Base-by-base conservation (phyloP, 2,888 invertebrate species). In the Venustoraphidia nigricollis region DNA sequence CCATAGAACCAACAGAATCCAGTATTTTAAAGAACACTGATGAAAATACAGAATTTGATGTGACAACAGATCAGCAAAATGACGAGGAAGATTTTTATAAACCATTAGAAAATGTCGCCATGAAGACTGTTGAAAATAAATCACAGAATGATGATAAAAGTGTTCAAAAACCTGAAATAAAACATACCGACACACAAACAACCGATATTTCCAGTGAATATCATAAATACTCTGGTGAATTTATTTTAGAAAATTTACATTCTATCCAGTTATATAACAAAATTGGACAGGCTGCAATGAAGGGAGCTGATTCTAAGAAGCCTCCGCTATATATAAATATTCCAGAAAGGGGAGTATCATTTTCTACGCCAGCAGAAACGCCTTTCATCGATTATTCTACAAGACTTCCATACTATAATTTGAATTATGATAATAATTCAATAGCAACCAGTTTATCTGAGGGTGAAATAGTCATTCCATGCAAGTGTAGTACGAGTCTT, bases 391-490 rank as follows among this genome's bases (percentile, higher is more conserved):
- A 9, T 9, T 10, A 10, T 39, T n/a, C 40, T 14, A 10, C 40
- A 9, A 39, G 3, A n/a, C 2, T 2, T 39, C n/a, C 40, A 9
- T 10, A 9, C 3, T 9, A 39, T 9, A 39, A 14, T 39, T 14
- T n/a, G n/a, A 14, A 44, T 36, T 35, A 45, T 37, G 43, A 44
- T 14, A 43, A 44, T 11, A 13, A 10, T 41, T 39, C 39, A 9
- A 45, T 45, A 13, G 36, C 38, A 27, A 41, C 36, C 39, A 43
- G 47, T 27, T 44, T 49, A 41, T 53, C 53, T n/a, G 55, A 55
- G 40, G 55, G 55, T 9, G 55, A 55, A 46, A 39, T 54, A 9
- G 50, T 42, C 36, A 41, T 47, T 17, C 47, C 51, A 6, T 55
- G 54, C 36, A 47, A 47, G n/a, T 53, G 54, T 41, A 50, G 43